Percentiles rank a stretch among this genome's conserved stretches.
phyloP scores from a whole-genome alignment of 2,888 invertebrate species.

The Callyntrura sp. region DNA sequence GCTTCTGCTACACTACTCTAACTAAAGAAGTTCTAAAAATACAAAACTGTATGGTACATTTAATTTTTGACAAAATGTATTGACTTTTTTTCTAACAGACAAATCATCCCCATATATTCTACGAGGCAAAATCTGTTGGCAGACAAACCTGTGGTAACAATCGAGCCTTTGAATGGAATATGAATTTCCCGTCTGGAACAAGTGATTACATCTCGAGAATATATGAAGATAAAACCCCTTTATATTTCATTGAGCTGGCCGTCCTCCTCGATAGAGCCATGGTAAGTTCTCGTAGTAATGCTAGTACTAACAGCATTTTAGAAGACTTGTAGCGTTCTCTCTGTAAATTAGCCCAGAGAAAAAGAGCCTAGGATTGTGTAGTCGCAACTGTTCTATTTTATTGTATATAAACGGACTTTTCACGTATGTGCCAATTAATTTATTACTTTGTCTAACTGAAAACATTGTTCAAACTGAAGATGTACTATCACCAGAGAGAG shows the following conservation, averaged over 20 bases:
- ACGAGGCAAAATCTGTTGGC: constrained; percentile 96
- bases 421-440: constrained; percentile 69
- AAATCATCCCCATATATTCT: constrained; percentile 99
- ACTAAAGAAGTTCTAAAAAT: no score
- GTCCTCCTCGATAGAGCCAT: constrained; percentile 98
- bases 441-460: constrained; percentile 67
- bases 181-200: constrained; percentile 85
- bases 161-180: constrained; percentile 91
- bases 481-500: background rate
- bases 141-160: constrained; percentile 96
- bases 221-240: constrained; percentile 89
- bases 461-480: constrained; percentile 64
- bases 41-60: no score
- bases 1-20: background rate
- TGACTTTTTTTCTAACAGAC: constrained; percentile 87
- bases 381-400: constrained; percentile 14
- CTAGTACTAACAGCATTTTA: background rate
- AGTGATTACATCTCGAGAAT: constrained; percentile 84
- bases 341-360: background rate
- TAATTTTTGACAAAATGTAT: background rate
- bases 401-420: constrained; percentile 27
- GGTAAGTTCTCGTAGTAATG: constrained; percentile 86
- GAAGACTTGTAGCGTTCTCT: background rate
- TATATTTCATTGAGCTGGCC: constrained; percentile 96
- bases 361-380: background rate